phyloP scores from a whole-genome alignment of 2,797 vertebrate genomes.

The Sciurus vulgaris region DNA sequence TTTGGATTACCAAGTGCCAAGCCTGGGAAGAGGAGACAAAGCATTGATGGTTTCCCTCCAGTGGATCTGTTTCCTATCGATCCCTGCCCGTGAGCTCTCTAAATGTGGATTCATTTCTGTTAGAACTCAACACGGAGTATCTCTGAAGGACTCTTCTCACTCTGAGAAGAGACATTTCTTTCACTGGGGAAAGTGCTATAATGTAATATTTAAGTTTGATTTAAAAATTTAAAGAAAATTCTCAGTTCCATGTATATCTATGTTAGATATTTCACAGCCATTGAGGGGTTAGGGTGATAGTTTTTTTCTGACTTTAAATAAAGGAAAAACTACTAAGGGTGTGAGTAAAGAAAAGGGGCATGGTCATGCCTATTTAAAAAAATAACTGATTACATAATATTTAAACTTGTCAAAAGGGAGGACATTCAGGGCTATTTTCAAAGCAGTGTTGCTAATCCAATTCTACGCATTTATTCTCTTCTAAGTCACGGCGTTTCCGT shows the following conservation, averaged over 20 bases:
- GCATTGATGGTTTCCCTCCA: background rate
- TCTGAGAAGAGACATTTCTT: background rate
- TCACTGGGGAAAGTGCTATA: background rate
- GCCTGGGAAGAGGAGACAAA: background rate
- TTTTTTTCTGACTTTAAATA: background rate
- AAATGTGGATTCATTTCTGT: background rate
- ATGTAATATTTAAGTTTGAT: background rate
- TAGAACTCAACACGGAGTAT: background rate
- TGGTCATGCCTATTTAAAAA: background rate
- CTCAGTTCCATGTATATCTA: background rate
- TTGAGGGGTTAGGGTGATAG: background rate
- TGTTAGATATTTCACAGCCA: background rate
- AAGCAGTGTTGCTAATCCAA: background rate
- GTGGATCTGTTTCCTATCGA: background rate
- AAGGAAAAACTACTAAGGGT: background rate
- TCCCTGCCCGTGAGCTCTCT: background rate
- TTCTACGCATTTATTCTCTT: background rate
- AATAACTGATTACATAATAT: background rate
- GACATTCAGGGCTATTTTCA: background rate
- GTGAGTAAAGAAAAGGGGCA: background rate
- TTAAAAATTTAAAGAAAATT: background rate
- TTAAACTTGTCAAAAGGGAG: constrained; percentile 9
- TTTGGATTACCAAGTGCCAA: background rate
- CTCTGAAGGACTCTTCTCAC: background rate
- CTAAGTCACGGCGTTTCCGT: background rate